Conservation (phyloP, 1,140 invertebrate genomes). For the Gryllus bimaculatus region DNA sequence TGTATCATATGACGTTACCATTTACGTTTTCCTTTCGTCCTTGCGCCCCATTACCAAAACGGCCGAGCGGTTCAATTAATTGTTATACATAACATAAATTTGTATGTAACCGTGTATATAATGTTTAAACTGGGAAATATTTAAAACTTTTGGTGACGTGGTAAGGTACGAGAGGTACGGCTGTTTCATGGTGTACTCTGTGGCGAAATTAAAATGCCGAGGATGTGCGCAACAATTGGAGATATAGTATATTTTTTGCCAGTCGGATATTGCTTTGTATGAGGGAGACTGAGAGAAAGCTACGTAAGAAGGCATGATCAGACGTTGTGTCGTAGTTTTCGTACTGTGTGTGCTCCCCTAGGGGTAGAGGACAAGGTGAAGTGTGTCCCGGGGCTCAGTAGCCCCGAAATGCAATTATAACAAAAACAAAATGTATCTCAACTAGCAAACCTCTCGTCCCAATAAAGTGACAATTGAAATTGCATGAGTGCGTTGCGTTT, state of each 20-base stretch:
- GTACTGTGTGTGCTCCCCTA: background rate
- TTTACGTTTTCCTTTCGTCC: background rate
- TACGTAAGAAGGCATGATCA: background rate
- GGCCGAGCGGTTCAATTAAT: background rate
- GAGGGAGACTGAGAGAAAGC: background rate
- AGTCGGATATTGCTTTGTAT: background rate
- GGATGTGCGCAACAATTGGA: background rate
- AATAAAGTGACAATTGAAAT: background rate
- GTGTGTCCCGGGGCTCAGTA: background rate
- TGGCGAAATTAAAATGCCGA: background rate
- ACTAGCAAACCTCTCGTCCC: background rate
- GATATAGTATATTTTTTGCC: background rate
- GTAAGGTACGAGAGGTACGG: background rate
- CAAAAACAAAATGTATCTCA: background rate
- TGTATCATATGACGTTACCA: background rate
- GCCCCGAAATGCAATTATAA: background rate
- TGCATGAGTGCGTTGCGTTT: background rate
- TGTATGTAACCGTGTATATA: background rate
- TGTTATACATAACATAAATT: background rate
- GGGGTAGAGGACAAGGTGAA: background rate
- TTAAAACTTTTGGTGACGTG: background rate
- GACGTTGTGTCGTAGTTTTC: background rate
- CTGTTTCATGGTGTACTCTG: background rate
- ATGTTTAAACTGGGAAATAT: background rate
- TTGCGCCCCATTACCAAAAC: background rate